phyloP scores from a whole-genome alignment of 2,113 vertebrate genomes.

The Hirundichthys speculiger region DNA sequence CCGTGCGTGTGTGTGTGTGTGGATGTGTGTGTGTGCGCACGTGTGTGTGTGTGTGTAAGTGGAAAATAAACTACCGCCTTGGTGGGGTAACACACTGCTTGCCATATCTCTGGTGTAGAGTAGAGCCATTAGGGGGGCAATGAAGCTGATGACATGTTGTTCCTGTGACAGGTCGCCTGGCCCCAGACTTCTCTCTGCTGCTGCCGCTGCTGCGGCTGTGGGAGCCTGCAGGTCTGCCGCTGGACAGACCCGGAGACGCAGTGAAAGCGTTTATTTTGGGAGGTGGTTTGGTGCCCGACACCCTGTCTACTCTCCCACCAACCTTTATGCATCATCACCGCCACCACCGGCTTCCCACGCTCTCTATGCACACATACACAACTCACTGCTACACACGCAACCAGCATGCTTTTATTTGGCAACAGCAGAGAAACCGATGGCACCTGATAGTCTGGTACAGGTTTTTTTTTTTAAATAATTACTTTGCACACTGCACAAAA shows the following conservation, averaged over 20 bases:
- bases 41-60: constrained; percentile 8
- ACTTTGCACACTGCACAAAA: constrained; percentile 4
- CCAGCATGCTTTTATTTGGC: constrained; percentile 19
- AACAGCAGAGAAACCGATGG: constrained; percentile 16
- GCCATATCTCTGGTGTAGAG: constrained; percentile 66
- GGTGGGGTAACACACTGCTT: constrained; percentile 66
- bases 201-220: constrained; percentile 42
- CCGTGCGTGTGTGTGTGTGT: constrained; percentile 25
- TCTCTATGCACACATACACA: constrained; percentile 33
- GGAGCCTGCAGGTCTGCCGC: constrained; percentile 66
- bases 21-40: constrained; percentile 17
- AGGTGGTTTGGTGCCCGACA: constrained; percentile 80
- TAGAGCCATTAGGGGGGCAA: constrained; percentile 72
- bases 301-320: constrained; percentile 76
- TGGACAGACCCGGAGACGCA: constrained; percentile 66
- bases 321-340: constrained; percentile 52
- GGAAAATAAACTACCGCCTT: constrained; percentile 59
- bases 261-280: constrained; percentile 76
- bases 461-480: constrained; percentile 30
- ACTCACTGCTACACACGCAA: constrained; percentile 31
- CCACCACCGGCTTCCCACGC: constrained; percentile 36
- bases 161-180: constrained; percentile 74
- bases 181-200: constrained; percentile 62
- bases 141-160: constrained; percentile 83
- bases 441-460: constrained; percentile 21